These are phyloP conservation scores for Acanthococcus lagerstroemiae DNA, from an alignment of 2,888 invertebrate species.

Conservation along the genomic window DNA sequence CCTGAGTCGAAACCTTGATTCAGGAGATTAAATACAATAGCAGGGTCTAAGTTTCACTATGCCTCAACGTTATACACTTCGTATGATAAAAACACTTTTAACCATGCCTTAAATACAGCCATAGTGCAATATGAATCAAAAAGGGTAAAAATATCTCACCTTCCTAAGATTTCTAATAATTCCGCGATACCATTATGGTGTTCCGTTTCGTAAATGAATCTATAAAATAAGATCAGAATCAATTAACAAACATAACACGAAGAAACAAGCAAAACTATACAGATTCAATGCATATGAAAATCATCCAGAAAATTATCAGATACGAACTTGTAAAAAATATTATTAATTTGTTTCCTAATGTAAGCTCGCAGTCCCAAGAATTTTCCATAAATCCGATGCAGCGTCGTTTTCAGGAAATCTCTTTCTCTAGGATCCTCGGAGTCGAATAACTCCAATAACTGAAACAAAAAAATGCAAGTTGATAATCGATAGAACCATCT, in stretches of 20 bases:
- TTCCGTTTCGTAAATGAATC: constrained; percentile 98
- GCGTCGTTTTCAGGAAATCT: constrained; percentile 93
- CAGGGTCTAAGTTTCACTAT: too few relatives aligned
- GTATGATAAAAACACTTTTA: too few relatives aligned
- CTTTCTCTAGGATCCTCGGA: constrained; percentile 94
- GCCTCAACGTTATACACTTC: too few relatives aligned
- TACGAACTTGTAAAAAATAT: constrained; percentile 76
- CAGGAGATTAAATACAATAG: too few relatives aligned
- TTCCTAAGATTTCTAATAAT: constrained; percentile 88
- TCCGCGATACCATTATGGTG: constrained; percentile 97
- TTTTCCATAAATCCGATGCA: constrained; percentile 96
- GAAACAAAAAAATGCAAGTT: constrained; percentile 37
- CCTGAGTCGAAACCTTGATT: too few relatives aligned
- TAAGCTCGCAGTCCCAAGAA: constrained; percentile 91
- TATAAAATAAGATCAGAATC: constrained; percentile 41
- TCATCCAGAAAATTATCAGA: neutral
- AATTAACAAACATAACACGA: too few relatives aligned
- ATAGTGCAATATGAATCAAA: too few relatives aligned
- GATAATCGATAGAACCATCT: too few relatives aligned
- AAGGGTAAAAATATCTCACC: constrained; percentile 47
- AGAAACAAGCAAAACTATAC: neutral
- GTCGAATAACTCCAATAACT: constrained; percentile 90
- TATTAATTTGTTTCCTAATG: constrained; percentile 96
- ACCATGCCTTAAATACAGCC: too few relatives aligned
- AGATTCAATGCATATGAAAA: neutral